phyloP scores from a whole-genome alignment of 2,113 vertebrate species.

The Tiliqua scincoides region DNA sequence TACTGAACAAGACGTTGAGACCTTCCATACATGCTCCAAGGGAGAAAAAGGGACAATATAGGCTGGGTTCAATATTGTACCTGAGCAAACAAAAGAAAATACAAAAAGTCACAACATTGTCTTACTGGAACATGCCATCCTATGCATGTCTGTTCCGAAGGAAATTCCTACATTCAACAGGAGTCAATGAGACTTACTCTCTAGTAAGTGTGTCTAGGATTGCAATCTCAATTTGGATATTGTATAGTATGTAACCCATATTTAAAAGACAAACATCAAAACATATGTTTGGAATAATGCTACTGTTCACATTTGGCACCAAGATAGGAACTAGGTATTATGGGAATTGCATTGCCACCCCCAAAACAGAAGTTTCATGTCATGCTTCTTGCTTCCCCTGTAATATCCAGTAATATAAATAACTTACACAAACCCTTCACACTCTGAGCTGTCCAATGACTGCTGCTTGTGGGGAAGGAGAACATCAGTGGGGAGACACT shows the following conservation, averaged over 20 bases:
- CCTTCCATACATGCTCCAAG: conserved; percentile 97
- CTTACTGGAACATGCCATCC: too few relatives aligned
- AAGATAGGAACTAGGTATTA: not conserved
- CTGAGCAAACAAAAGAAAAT: conserved; percentile 67
- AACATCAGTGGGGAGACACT: not conserved
- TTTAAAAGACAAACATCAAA: not conserved
- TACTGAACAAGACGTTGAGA: conserved; percentile 88
- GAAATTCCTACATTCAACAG: too few relatives aligned
- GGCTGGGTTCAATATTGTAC: conserved; percentile 93
- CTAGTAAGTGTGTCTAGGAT: too few relatives aligned
- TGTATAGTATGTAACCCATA: not conserved
- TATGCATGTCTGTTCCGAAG: too few relatives aligned
- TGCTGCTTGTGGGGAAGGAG: not conserved
- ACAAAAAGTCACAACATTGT: not conserved
- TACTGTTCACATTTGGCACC: not conserved
- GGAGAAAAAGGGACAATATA: conserved; percentile 94
- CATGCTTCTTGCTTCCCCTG: too few relatives aligned
- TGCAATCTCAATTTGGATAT: not conserved
- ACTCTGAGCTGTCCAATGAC: not conserved
- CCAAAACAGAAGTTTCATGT: too few relatives aligned
- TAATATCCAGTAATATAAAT: too few relatives aligned
- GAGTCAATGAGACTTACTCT: too few relatives aligned
- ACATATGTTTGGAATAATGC: not conserved
- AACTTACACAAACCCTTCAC: not conserved
- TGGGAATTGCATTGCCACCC: not conserved